Evolutionary conservation across 2,797 vertebrate genomes (phyloP).

Genomic region (Arnoldichthys spilopterus): DNA sequence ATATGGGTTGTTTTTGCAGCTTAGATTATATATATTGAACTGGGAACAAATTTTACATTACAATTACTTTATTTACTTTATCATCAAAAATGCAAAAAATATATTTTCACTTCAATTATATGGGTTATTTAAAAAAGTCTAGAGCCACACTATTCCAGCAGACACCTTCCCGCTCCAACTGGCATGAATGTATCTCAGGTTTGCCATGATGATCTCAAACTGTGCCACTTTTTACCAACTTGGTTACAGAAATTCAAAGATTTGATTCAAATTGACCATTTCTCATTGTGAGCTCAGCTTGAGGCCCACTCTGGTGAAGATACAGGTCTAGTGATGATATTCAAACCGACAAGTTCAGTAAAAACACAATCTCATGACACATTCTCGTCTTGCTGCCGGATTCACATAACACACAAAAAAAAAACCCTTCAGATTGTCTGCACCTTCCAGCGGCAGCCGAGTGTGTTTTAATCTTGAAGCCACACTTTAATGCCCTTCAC

Average conservation of each 20-base stretch:
- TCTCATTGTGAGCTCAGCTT: slow-evolving; percentile 32
- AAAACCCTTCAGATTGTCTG: not conserved
- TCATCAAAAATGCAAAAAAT: no score
- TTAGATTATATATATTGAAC: no score
- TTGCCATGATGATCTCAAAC: slow-evolving; percentile 6
- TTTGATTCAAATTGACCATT: slow-evolving; percentile 34
- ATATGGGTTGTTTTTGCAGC: no score
- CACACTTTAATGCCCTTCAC: slow-evolving; percentile 63
- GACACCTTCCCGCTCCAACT: slow-evolving; percentile 18
- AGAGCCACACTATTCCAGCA: not conserved
- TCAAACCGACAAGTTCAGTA: slow-evolving; percentile 59
- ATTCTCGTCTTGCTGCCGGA: slow-evolving; percentile 47
- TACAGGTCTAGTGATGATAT: slow-evolving; percentile 57
- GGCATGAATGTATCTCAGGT: not conserved
- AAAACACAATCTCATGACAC: slow-evolving; percentile 59
- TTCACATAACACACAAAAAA: slow-evolving; percentile 46
- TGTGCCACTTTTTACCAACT: slow-evolving; percentile 23
- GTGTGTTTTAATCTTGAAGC: slow-evolving; percentile 42
- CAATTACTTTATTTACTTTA: no score
- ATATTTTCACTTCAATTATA: not conserved
- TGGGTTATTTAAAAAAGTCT: not conserved
- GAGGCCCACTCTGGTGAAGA: slow-evolving; percentile 37
- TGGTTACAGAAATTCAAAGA: slow-evolving; percentile 25
- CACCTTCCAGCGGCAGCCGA: slow-evolving; percentile 33
- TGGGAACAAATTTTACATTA: no score